Evolutionary conservation across 2,797 vertebrate genomes (phyloP), one percentile per base, ranked within the genome.

Genomic region (Sebastes dallii): DNA sequence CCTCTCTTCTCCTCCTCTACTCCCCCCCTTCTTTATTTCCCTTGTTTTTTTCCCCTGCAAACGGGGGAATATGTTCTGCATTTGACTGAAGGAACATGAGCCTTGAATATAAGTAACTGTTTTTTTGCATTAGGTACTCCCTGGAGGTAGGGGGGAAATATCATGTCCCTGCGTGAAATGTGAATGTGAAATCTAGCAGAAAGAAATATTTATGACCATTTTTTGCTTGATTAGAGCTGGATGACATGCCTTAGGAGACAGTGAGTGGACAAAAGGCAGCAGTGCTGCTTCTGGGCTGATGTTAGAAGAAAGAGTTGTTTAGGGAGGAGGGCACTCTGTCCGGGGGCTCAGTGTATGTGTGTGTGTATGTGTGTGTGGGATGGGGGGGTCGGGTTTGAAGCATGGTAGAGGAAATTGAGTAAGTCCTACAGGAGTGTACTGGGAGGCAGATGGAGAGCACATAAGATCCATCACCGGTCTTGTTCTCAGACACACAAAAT

Each of bases 191-290:
- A 97, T 98, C 97, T 98, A 97, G 96, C 97, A 98, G 97, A 98
- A 98, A 99, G 96, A 98, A 99, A 98, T 99, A 98, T 98, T 98
- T 98, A 97, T 97, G 97, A 96, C 96, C 96, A 96, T 98, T 99
- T 99, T 97, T 97, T 98, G 97, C 97, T 98, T 98, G 97, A 99
- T 98, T 99, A 97, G 95, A 97, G 96, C 96, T 97, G 96, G 97
- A 97, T 98, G 97, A 97, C 96, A 97, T 97, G 96, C 96, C 96
- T 96, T 96, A 96, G 96, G 95, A 98, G 96, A 96, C 95, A 96
- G 95, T 93, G 95, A 97, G 96, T 96, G 97, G 97, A 97, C 97
- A 97, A 96, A 97, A 96, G 90, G 84, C 80, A 83, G 88, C 85
- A 73, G 75, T 70, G 60, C 77, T 82, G 88, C 93, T 91, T 86